Evolutionary conservation across 2,113 vertebrate genomes (phyloP), one percentile per base, ranked within the genome.

Genomic region (Neolamprologus kungweensis): DNA sequence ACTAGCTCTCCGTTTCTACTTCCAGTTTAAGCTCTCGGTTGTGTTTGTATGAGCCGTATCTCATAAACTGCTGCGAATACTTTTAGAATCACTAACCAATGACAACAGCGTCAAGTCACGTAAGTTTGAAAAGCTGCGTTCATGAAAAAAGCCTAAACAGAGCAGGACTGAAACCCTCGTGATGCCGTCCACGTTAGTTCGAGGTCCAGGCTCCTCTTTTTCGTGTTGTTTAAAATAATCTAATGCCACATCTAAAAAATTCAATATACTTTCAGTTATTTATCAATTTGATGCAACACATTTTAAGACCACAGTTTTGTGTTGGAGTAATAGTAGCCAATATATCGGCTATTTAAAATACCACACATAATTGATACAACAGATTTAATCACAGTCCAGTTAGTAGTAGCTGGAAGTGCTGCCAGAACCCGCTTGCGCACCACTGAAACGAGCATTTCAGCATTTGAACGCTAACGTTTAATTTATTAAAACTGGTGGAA

Each of bases 401-500:
- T 26, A 16, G 37, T 0, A 6, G n/a, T 42, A 42, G 65, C 37
- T 16, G 65, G 65, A 9, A 23, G n/a, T 42, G 65, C 65, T 71
- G 37, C 65, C 13, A 3, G 5, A 42, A 45, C 65, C 12, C 1
- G 1, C 37, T 23, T 6, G 28, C 33, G 58, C 58, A 63, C 35
- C 65, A 9, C 37, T 19, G 58, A 35, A 63, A 63, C 2, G 9
- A 63, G 58, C 17, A 63, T n/a, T 35, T 63, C 58, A 63, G 31
- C 17, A 63, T n/a, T 63, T 35, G 9, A 63, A 3, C 9, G 17
- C 31, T 63, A 63, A 35, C 4, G 6, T 63, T 63, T 63, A n/a
- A 63, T 35, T 65, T 65, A 35, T 37, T 65, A n/a, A n/a, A 65
- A 65, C 60, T 65, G 60, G 60, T 63, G 58, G 58, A 63, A 63